A percentile compares a stretch with the other conserved stretches of the same genome.
Evolutionary conservation across 1,140 invertebrate species (phyloP).

Genomic region (Drosophila micromelanica): DNA sequence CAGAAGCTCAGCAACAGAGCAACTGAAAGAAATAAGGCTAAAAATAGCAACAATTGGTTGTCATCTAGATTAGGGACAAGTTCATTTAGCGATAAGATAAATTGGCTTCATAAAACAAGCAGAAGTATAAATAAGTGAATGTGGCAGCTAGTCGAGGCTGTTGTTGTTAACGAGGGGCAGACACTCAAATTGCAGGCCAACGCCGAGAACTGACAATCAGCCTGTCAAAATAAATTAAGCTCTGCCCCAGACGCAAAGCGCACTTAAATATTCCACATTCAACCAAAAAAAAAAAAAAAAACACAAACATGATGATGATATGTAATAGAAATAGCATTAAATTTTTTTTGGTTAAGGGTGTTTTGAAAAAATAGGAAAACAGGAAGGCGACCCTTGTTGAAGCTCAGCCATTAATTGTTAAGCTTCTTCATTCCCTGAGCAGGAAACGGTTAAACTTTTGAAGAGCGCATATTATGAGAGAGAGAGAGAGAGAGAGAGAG

Average conservation of each 20-base stretch:
- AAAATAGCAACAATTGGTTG: conserved; percentile 65
- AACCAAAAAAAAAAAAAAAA: conserved; percentile 28
- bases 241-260: conserved; percentile 14
- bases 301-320: conserved; percentile 35
- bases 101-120: conserved; percentile 55
- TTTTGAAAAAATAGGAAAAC: conserved; percentile 42
- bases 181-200: conserved; percentile 26
- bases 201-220: conserved; percentile 59
- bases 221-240: conserved; percentile 69
- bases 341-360: conserved; percentile 18
- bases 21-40: conserved; percentile 2
- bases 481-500: conserved; percentile 20
- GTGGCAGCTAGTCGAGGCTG: neutral
- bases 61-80: conserved; percentile 45
- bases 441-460: conserved; percentile 73
- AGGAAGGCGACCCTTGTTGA: conserved; percentile 51
- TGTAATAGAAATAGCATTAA: conserved; percentile 38
- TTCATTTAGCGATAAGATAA: conserved; percentile 70
- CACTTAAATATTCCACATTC: conserved; percentile 39
- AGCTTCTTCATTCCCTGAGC: conserved; percentile 45
- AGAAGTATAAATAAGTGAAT: conserved; percentile 11
- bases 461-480: conserved; percentile 25
- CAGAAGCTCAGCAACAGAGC: neutral
- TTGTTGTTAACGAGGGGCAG: conserved; percentile 9
- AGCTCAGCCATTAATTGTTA: conserved; percentile 52